A percentile compares a stretch with the other conserved stretches of the same genome.
Conservation (phyloP, 1,140 invertebrate species). For the Pristionchus pacificus region DNA sequence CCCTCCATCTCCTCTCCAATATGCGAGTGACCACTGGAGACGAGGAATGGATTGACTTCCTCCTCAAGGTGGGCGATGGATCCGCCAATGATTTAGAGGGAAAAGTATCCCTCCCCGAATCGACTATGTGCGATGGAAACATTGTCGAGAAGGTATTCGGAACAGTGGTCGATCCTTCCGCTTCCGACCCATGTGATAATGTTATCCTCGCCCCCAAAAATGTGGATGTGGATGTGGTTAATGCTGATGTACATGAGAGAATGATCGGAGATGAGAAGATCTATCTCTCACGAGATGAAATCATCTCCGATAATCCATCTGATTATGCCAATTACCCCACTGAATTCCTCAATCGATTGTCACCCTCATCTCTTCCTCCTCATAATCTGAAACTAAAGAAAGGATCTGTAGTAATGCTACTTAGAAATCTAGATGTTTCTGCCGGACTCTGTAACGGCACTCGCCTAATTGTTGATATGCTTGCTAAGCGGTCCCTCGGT, state of each 20-base stretch:
- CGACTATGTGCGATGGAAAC: not conserved
- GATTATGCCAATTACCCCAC: slow-evolving; percentile 18
- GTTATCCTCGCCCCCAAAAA: slow-evolving; percentile 10
- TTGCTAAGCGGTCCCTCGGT: not conserved
- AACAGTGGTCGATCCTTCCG: not conserved
- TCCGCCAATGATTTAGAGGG: not conserved
- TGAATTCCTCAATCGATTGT: slow-evolving; percentile 4
- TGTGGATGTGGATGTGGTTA: not conserved
- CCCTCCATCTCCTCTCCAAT: slow-evolving; percentile 9
- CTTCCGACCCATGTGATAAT: not conserved
- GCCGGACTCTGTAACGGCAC: slow-evolving; percentile 32
- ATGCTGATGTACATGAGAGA: slow-evolving; percentile 2
- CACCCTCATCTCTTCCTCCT: slow-evolving; percentile 14
- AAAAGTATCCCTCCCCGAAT: slow-evolving; percentile 9
- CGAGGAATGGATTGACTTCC: slow-evolving; percentile 7
- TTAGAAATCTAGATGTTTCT: slow-evolving; percentile 24
- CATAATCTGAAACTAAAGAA: slow-evolving; percentile 27
- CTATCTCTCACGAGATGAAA: not conserved
- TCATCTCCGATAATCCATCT: slow-evolving; percentile 6
- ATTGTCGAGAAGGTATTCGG: slow-evolving; percentile 5
- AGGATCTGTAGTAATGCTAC: slow-evolving; percentile 29
- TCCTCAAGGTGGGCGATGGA: slow-evolving; percentile 9
- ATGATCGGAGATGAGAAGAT: slow-evolving; percentile 5
- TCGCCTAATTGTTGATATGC: not conserved
- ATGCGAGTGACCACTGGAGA: slow-evolving; percentile 11